Conservation (phyloP, 2,888 invertebrate species). For the Amorpha juglandis region DNA sequence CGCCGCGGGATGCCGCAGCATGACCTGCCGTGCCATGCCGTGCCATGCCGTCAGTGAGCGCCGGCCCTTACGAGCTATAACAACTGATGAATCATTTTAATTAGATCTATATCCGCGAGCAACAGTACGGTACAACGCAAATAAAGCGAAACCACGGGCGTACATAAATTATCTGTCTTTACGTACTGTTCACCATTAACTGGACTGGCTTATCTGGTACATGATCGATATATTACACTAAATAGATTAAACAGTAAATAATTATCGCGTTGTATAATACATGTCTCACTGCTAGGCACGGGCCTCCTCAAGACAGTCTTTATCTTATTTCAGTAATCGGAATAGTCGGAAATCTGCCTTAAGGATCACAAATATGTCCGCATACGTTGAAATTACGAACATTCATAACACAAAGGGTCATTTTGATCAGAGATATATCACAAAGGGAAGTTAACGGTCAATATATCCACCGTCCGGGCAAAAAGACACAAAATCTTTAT, state of each 20-base stretch:
- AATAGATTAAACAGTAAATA: too few species aligned
- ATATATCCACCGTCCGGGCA: neutral
- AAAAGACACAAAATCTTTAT: neutral
- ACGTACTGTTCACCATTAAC: slow-evolving; percentile 21
- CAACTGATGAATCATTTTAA: slow-evolving; percentile 23
- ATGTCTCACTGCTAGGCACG: too few species aligned
- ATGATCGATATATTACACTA: neutral
- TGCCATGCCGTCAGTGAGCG: too few species aligned
- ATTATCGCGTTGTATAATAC: too few species aligned
- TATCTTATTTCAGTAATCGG: too few species aligned
- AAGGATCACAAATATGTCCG: neutral
- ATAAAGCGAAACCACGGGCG: slow-evolving; percentile 16
- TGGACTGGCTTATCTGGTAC: slow-evolving; percentile 1
- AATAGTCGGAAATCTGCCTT: too few species aligned
- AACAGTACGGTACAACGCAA: slow-evolving; percentile 10
- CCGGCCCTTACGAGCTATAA: too few species aligned
- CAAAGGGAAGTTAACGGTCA: neutral
- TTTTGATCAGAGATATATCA: neutral
- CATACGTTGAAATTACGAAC: neutral
- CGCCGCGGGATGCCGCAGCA: too few species aligned
- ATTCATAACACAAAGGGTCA: slow-evolving; percentile 5
- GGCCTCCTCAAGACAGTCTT: neutral
- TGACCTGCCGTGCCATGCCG: too few species aligned
- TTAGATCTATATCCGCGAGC: slow-evolving; percentile 6
- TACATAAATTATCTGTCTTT: slow-evolving; percentile 18